Evolutionary conservation across 2,888 invertebrate species (phyloP), one percentile per base, ranked within the genome.

Genomic region (Campoplex nolae): DNA sequence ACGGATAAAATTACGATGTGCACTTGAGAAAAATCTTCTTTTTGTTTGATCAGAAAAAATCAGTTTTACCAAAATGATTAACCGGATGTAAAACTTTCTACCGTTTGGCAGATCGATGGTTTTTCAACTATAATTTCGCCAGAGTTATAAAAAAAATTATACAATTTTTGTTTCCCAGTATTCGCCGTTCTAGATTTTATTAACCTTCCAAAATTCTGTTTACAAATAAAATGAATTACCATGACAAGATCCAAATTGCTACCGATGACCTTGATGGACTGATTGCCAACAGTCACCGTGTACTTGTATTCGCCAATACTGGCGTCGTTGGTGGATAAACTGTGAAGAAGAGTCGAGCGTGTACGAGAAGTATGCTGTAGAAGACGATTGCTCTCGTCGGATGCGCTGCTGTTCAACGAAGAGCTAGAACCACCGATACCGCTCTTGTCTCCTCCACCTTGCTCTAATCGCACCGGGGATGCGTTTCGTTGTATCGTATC

Each of bases 401-500:
- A 96, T 88, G 97, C 97, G 90, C 96, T 96, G 89, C 97, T 97
- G 94, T 97, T 97, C 85, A 97, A 96, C 88, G 97, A 97, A 77
- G 97, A 97, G 93, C 97, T 97, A 83, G 97, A 97, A 84, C 97
- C 97, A 84, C 96, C 96, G 81, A 95, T 94, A 90, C 96, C 96
- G 86, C 94, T 94, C 81, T 94, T 94, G 79, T 95, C 95, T 77
- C 95, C 95, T 84, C 96, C 95, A 89, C 94, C 92, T 88, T 95
- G 95, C 92, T 97, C 96, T 90, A 96, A 95, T 91, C 98, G 96
- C 91, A 98, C 97, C 78, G 98, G 98, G 76, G 98, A 99, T 90
- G 98, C 98, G 95, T 99, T 99, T 93, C 98, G 97, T 89, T 98
- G 96, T 92, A 99, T 99, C 89, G 99, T 99, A 93, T 99, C 98